Percentiles rank a stretch among this genome's conserved stretches.
phyloP scores from a whole-genome alignment of 37 sponge, comb jelly and placozoan genomes.

The Axinella damicornis region DNA sequence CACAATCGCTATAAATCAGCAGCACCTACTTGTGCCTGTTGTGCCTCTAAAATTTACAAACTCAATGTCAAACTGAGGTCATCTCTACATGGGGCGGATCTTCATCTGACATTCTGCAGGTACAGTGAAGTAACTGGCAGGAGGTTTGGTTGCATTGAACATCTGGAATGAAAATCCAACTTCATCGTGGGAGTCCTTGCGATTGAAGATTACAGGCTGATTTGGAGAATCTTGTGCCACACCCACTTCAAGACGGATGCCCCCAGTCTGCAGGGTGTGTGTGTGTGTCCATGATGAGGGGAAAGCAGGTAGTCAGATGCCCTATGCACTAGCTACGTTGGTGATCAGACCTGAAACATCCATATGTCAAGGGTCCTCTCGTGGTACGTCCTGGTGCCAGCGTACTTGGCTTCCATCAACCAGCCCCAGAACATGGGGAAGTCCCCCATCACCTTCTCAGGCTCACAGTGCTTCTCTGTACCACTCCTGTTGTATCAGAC shows the following conservation, averaged over 20 bases:
- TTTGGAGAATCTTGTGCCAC: neutral
- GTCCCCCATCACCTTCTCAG: neutral
- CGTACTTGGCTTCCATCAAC: conserved; percentile 24
- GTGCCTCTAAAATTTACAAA: neutral
- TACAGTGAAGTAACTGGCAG: neutral
- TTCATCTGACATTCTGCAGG: neutral
- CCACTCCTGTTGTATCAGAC: too few species aligned
- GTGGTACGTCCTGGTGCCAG: neutral
- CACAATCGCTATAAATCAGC: too few species aligned
- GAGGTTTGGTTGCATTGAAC: neutral
- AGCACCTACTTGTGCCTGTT: too few species aligned
- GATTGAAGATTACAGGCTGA: neutral
- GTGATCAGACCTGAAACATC: neutral
- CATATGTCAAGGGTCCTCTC: conserved; percentile 20
- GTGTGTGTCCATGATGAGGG: too few species aligned
- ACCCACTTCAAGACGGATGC: neutral
- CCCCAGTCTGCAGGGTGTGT: neutral
- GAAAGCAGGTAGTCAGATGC: too few species aligned
- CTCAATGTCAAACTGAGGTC: neutral
- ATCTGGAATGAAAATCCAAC: neutral
- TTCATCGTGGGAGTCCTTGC: neutral
- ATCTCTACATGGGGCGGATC: neutral
- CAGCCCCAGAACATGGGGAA: conserved; percentile 35
- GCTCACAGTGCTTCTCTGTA: too few species aligned
- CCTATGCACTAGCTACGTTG: neutral